Conservation (phyloP, 1,140 invertebrate species). For the Drosophila orosa region DNA sequence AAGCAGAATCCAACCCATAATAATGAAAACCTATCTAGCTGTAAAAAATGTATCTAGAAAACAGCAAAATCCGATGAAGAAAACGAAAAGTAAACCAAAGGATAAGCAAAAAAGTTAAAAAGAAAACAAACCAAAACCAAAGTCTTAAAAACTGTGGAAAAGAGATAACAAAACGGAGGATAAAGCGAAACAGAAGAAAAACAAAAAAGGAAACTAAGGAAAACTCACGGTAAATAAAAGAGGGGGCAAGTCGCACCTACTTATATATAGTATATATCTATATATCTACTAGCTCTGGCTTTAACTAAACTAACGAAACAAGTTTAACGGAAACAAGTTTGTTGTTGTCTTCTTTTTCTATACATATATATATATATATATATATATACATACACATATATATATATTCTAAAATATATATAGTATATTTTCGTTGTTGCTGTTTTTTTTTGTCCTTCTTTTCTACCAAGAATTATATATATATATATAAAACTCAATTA, state of each 20-base stretch:
- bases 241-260: constrained; percentile 20
- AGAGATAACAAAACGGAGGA: not conserved
- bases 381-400: constrained; percentile 47
- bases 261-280: constrained; percentile 10
- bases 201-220: not conserved
- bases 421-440: constrained; percentile 40
- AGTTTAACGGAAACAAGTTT: constrained; percentile 50
- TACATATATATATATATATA: constrained; percentile 46
- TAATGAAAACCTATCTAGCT: constrained; percentile 32
- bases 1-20: constrained; percentile 8
- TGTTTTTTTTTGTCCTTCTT: constrained; percentile 44
- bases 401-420: constrained; percentile 50
- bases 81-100: constrained; percentile 5
- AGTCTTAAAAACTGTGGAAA: constrained; percentile 10
- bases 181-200: not conserved
- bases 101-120: not conserved
- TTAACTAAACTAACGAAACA: constrained; percentile 50
- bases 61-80: constrained; percentile 4
- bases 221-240: constrained; percentile 5
- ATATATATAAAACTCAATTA: constrained; percentile 60
- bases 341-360: constrained; percentile 63
- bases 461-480: constrained; percentile 55
- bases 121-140: constrained; percentile 2
- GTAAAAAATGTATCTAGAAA: constrained; percentile 34
- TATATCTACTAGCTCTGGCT: constrained; percentile 50